A percentile compares a stretch with the other conserved stretches of the same genome.
phyloP scores from a whole-genome alignment of 2,888 invertebrate genomes.

The Drosophila subsilvestris region DNA sequence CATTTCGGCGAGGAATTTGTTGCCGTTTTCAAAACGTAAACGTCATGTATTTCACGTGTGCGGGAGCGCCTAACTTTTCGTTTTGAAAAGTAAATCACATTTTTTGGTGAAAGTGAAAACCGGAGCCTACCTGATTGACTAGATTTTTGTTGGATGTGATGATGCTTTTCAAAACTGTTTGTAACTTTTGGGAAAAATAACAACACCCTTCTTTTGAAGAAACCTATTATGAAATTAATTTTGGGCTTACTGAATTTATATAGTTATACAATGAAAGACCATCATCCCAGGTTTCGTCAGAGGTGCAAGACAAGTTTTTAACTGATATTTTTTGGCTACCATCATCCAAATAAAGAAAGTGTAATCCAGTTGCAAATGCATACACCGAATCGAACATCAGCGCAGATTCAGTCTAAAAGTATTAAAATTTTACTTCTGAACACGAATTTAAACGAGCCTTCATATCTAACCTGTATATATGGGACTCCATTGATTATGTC shows the following conservation, averaged over 20 bases:
- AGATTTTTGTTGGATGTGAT: too few species aligned
- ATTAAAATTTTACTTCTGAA: not conserved
- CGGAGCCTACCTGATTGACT: too few species aligned
- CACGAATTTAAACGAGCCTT: not conserved
- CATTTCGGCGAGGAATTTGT: too few species aligned
- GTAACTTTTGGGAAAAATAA: not conserved
- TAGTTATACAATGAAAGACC: constrained; percentile 91
- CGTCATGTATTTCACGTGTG: too few species aligned
- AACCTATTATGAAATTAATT: not conserved
- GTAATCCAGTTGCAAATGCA: constrained; percentile 91
- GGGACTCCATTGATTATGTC: constrained; percentile 89
- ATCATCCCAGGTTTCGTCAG: constrained; percentile 91
- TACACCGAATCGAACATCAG: constrained; percentile 94
- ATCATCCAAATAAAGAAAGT: constrained; percentile 87
- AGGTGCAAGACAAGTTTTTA: constrained; percentile 92
- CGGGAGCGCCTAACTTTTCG: too few species aligned
- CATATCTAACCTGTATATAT: constrained; percentile 87
- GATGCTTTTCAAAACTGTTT: too few species aligned
- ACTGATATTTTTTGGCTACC: constrained; percentile 88
- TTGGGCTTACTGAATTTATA: constrained; percentile 87
- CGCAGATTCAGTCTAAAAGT: constrained; percentile 91
- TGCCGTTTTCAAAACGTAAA: too few species aligned
- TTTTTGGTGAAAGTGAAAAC: too few species aligned
- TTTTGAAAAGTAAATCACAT: too few species aligned
- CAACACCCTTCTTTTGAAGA: not conserved